These are phyloP conservation scores for Thyatira batis DNA, from an alignment of 2,888 invertebrate species.

Conservation along the genomic window DNA sequence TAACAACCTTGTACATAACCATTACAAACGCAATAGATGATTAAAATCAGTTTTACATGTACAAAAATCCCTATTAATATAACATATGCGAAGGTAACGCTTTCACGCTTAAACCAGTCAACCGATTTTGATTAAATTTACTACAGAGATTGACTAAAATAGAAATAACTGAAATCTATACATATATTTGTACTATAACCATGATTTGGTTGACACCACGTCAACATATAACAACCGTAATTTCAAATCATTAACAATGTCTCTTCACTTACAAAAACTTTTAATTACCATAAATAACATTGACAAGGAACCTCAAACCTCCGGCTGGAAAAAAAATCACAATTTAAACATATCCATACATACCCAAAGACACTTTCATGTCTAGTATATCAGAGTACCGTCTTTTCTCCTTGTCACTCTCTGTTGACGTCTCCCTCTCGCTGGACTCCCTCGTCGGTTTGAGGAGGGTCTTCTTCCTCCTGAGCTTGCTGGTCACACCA, in stretches of 20 bases:
- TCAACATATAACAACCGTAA: too few relatives aligned
- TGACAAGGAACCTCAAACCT: constrained; percentile 42
- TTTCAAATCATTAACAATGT: neutral
- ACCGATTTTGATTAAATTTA: too few relatives aligned
- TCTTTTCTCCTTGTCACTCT: constrained; percentile 73
- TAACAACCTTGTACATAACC: too few relatives aligned
- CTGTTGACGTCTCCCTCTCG: constrained; percentile 74
- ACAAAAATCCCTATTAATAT: too few relatives aligned
- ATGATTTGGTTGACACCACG: too few relatives aligned
- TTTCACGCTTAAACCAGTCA: too few relatives aligned
- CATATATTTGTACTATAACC: too few relatives aligned
- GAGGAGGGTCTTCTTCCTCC: constrained; percentile 68
- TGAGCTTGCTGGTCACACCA: constrained; percentile 63
- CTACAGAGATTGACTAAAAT: too few relatives aligned
- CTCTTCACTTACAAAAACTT: neutral
- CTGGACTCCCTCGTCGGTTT: constrained; percentile 74
- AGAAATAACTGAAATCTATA: too few relatives aligned
- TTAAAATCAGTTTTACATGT: too few relatives aligned
- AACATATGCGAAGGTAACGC: too few relatives aligned
- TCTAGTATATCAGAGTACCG: constrained; percentile 75
- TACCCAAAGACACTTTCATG: constrained; percentile 72
- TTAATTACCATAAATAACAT: constrained; percentile 8
- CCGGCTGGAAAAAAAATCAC: constrained; percentile 1
- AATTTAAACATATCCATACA: constrained; percentile 22
- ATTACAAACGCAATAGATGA: too few relatives aligned